Conservation (phyloP, 1,140 invertebrate genomes). For the Cydia fagiglandana region DNA sequence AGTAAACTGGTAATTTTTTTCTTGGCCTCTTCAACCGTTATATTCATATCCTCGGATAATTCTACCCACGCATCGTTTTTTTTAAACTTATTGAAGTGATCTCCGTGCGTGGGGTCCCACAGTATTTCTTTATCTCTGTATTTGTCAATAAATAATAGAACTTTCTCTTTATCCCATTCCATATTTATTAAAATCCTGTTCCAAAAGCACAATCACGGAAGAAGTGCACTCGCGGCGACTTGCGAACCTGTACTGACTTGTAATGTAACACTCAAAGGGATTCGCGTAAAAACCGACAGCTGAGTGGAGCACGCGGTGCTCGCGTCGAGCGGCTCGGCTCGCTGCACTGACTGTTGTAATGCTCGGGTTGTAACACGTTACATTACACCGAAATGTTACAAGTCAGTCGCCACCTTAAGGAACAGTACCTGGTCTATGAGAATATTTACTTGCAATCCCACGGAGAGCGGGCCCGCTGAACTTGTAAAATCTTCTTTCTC, state of each 20-base stretch:
- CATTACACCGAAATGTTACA: too few relatives aligned
- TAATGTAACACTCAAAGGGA: constrained; percentile 41
- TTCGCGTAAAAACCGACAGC: constrained; percentile 47
- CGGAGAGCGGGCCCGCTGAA: too few relatives aligned
- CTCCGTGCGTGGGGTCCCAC: not conserved
- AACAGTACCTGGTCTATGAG: too few relatives aligned
- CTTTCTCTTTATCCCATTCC: not conserved
- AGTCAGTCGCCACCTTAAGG: not conserved
- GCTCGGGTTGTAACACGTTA: not conserved
- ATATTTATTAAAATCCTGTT: not conserved
- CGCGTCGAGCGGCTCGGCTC: not conserved
- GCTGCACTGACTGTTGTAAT: constrained; percentile 3
- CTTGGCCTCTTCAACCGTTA: not conserved
- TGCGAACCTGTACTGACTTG: not conserved
- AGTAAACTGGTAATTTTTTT: constrained; percentile 25
- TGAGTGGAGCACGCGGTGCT: constrained; percentile 41
- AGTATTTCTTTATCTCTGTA: constrained; percentile 6
- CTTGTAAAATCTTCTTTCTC: too few relatives aligned
- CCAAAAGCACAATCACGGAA: not conserved
- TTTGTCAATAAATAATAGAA: not conserved
- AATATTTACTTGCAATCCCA: too few relatives aligned
- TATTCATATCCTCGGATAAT: constrained; percentile 1
- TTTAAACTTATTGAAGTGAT: not conserved
- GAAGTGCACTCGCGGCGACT: not conserved
- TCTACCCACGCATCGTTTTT: constrained; percentile 20